These are phyloP conservation scores for Myioborus melanocephalus DNA, from an alignment of 2,797 vertebrate genomes.

Conservation along the genomic window DNA sequence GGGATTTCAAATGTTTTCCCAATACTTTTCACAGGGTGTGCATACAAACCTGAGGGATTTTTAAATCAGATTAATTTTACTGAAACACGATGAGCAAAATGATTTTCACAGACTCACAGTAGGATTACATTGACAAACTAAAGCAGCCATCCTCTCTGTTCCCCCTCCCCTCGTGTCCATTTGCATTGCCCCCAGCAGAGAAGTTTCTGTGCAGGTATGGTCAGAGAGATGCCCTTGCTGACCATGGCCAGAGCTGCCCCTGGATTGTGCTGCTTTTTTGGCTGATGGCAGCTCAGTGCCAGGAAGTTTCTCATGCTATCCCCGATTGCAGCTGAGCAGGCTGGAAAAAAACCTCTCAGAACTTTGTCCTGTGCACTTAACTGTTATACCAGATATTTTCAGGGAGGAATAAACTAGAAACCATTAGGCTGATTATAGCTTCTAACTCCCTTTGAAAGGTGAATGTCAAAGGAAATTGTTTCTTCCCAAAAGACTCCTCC, in stretches of 20 bases:
- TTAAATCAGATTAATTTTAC: neutral
- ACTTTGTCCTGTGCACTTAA: neutral
- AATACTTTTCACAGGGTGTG: neutral
- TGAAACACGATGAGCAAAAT: neutral
- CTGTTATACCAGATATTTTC: neutral
- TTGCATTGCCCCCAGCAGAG: neutral
- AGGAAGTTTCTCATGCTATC: neutral
- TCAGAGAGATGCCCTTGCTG: neutral
- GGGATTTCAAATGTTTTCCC: neutral
- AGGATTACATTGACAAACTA: neutral
- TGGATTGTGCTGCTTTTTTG: neutral
- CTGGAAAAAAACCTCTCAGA: neutral
- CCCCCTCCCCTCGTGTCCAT: neutral
- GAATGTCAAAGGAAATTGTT: neutral
- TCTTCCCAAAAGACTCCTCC: neutral
- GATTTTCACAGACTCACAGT: neutral
- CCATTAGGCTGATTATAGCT: neutral
- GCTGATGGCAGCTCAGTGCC: neutral
- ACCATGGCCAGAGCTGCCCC: neutral
- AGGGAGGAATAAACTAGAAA: neutral
- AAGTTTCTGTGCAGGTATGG: neutral
- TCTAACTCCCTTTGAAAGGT: neutral
- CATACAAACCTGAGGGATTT: rapidly evolving
- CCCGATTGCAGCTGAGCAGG: neutral
- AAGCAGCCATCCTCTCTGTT: neutral